These are phyloP conservation scores for Pungitius pungitius DNA, from an alignment of 2,113 vertebrate genomes.

Conservation along the genomic window DNA sequence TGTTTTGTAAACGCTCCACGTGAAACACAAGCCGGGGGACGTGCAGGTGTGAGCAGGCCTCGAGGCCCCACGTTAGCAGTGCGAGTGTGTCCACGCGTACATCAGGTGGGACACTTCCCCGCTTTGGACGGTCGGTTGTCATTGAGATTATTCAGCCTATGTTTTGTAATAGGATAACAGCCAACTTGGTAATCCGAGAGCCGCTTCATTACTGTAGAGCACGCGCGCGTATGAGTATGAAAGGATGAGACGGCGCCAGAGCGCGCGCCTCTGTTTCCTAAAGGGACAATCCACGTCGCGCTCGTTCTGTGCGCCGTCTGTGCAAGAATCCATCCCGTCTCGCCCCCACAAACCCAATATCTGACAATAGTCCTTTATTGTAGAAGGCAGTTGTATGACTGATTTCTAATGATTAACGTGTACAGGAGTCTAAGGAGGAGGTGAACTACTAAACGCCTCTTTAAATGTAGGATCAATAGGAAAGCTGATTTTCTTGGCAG, in stretches of 20 bases:
- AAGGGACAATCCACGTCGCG: not conserved
- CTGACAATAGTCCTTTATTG: slow-evolving; percentile 24
- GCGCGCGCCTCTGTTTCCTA: slow-evolving; percentile 11
- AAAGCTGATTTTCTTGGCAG: too few species aligned
- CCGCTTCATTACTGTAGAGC: slow-evolving; percentile 25
- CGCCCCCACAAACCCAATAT: not conserved
- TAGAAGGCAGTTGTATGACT: slow-evolving; percentile 21
- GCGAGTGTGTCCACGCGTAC: not conserved
- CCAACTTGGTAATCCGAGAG: slow-evolving; percentile 58
- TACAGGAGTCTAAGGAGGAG: slow-evolving; percentile 16
- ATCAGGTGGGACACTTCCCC: slow-evolving; percentile 31
- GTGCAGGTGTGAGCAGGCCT: slow-evolving; percentile 58
- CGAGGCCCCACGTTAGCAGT: not conserved
- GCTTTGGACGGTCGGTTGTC: slow-evolving; percentile 43
- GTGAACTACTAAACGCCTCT: too few species aligned
- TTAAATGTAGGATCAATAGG: too few species aligned
- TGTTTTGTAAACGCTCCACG: slow-evolving; percentile 63
- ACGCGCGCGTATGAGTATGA: slow-evolving; percentile 39
- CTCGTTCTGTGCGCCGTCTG: not conserved
- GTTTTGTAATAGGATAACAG: slow-evolving; percentile 66
- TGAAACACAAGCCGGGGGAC: slow-evolving; percentile 65
- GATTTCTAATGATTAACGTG: slow-evolving; percentile 67
- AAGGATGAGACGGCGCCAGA: slow-evolving; percentile 31
- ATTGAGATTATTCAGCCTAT: slow-evolving; percentile 54
- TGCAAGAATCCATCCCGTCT: not conserved